Conservation (phyloP, 2,797 vertebrate genomes). For the Spinus olivaceus region DNA sequence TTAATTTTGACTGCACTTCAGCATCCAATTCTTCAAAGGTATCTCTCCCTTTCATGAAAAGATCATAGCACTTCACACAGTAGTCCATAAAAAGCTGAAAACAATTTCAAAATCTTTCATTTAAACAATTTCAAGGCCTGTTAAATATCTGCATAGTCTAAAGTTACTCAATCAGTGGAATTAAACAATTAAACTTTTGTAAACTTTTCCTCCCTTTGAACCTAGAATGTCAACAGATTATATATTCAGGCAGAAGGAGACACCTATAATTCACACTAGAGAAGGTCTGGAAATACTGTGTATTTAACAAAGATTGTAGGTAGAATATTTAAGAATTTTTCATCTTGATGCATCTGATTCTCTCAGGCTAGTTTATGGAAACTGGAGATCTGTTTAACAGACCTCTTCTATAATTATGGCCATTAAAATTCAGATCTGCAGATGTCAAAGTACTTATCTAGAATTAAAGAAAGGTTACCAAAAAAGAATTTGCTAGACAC, state of each 20-base stretch:
- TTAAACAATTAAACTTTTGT: neutral
- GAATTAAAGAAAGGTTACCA: neutral
- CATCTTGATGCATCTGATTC: neutral
- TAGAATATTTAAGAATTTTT: neutral
- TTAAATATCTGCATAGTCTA: neutral
- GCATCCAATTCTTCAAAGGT: conserved; percentile 86
- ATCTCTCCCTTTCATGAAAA: conserved; percentile 90
- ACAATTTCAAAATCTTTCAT: neutral
- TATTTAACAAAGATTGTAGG: neutral
- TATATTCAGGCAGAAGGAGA: neutral
- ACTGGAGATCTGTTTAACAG: neutral
- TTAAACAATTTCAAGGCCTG: neutral
- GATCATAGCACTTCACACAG: conserved; percentile 84
- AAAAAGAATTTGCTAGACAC: neutral
- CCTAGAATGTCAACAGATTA: neutral
- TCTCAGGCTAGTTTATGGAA: neutral
- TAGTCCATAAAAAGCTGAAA: conserved; percentile 87
- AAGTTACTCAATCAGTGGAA: neutral
- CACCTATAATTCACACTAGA: neutral
- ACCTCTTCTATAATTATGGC: neutral
- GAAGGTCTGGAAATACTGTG: neutral
- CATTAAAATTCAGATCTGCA: neutral
- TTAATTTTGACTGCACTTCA: conserved; percentile 80
- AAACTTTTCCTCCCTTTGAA: neutral
- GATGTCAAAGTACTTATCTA: neutral